Evolutionary conservation across 2,797 vertebrate species (phyloP), one percentile per base, ranked within the genome.

Genomic region (Mus spretus): DNA sequence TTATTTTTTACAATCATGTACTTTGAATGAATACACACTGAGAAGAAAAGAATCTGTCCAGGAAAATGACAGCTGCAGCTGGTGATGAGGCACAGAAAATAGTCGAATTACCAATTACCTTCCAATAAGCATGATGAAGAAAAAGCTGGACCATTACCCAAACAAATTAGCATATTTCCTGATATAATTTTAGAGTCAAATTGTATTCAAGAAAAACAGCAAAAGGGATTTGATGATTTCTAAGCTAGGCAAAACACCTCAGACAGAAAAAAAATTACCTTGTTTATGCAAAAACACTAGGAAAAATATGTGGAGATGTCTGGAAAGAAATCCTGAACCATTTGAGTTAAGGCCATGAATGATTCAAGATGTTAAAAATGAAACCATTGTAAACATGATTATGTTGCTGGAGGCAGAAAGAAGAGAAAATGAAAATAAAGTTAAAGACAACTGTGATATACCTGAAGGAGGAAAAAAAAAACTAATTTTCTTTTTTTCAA

Each of bases 61-160:
- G 19, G 50, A 55, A 87, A 96, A 74, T 74, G 89, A 95, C 47
- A 91, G 57, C 22, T 31, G n/a, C 40, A 95, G 93, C 57, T 86
- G 94, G n/a, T 72, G 53, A 93, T 37, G 57, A 96, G 40, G 80
- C 92, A 78, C 37, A 83, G 95, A 44, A 96, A 95, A 91, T 0
- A 89, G 93, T 26, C 22, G 65, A 93, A 94, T 97, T 96, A 88
- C 70, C 93, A 96, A 91, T 96, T 95, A 95, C 86, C 70, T 93
- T 20, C 3, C 31, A 93, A 82, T 24, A 92, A 59, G 55, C 88
- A 94, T 83, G 44, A 83, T 3, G 80, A 70, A 95, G 57, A 55
- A 78, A 93, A 96, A 70, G 55, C 87, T 55, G 44, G 44, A 92
- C 47, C 67, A 65, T 8, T 77, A 89, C 47, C 11, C 77, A 86